Percentiles rank a stretch among this genome's conserved stretches.
Conservation (phyloP, 2,888 invertebrate species). For the Drosophila maculinotata region DNA sequence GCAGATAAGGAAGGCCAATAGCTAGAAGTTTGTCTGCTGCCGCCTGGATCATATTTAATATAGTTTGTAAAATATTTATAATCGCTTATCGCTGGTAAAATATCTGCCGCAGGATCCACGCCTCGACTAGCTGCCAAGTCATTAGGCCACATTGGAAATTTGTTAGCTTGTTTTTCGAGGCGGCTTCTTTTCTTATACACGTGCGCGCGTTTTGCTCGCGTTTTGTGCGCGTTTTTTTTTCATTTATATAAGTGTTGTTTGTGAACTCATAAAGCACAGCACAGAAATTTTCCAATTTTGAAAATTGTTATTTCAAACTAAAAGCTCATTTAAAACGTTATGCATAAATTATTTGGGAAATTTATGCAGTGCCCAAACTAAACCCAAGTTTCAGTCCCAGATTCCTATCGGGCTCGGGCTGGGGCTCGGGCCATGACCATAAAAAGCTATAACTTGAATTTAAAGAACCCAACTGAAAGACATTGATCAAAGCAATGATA, state of each 20-base stretch:
- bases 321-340: constrained; percentile 61
- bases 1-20: constrained; percentile 49
- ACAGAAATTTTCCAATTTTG: not conserved
- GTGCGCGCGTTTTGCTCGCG: constrained; percentile 23
- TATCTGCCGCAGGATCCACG: constrained; percentile 54
- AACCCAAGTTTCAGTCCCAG: constrained; percentile 38
- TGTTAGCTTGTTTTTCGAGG: constrained; percentile 31
- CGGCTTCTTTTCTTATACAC: not conserved
- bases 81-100: constrained; percentile 52
- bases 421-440: too few species aligned
- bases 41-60: constrained; percentile 60
- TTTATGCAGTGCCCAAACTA: constrained; percentile 45
- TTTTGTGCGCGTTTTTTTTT: not conserved
- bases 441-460: constrained; percentile 35
- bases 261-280: constrained; percentile 26
- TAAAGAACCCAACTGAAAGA: constrained; percentile 35
- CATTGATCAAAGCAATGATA: constrained; percentile 78
- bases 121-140: constrained; percentile 63
- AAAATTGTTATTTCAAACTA: constrained; percentile 43
- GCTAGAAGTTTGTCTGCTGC: constrained; percentile 31
- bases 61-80: constrained; percentile 72
- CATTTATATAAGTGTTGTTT: not conserved
- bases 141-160: constrained; percentile 58
- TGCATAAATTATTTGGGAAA: constrained; percentile 64
- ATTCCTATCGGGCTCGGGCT: constrained; percentile 63